A percentile compares a stretch with the other conserved stretches of the same genome.
phyloP scores from a whole-genome alignment of 30 jellyfish, hydroid and myxozoan genomes.

The Catostylus mosaicus region DNA sequence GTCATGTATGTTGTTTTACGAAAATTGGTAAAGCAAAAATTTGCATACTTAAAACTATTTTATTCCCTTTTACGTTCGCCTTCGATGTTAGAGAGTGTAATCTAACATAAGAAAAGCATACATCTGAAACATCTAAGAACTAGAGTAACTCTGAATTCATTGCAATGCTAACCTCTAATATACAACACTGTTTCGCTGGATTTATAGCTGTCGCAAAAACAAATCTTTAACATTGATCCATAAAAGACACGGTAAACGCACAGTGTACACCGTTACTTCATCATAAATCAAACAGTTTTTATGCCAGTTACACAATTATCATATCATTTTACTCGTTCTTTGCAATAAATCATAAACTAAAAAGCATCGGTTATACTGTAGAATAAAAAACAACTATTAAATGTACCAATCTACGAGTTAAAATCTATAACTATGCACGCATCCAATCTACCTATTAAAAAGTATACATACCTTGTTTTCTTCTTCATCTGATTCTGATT shows the following conservation, averaged over 20 bases:
- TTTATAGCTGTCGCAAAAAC: no score
- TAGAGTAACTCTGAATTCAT: no score
- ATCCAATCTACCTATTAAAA: no score
- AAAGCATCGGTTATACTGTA: not conserved
- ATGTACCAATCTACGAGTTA: not conserved
- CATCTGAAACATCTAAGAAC: not conserved
- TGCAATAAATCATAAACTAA: not conserved
- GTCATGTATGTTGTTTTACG: not conserved
- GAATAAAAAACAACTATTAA: not conserved
- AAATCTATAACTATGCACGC: not conserved
- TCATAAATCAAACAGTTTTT: no score
- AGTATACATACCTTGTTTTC: not conserved
- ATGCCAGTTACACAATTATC: not conserved
- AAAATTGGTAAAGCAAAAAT: not conserved
- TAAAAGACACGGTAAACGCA: no score
- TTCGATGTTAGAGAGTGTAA: not conserved
- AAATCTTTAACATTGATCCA: no score
- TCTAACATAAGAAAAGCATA: not conserved
- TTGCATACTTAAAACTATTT: not conserved
- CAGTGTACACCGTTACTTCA: no score
- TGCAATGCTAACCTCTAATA: no score
- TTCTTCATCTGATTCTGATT: constrained; percentile 57
- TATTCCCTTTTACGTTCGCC: not conserved
- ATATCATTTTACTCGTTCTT: no score
- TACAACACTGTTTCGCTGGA: no score